Percentiles rank a stretch among this genome's conserved stretches.
These are phyloP conservation scores for Terebella lapidaria DNA, from an alignment of 2,888 invertebrate species.

Conservation along the genomic window DNA sequence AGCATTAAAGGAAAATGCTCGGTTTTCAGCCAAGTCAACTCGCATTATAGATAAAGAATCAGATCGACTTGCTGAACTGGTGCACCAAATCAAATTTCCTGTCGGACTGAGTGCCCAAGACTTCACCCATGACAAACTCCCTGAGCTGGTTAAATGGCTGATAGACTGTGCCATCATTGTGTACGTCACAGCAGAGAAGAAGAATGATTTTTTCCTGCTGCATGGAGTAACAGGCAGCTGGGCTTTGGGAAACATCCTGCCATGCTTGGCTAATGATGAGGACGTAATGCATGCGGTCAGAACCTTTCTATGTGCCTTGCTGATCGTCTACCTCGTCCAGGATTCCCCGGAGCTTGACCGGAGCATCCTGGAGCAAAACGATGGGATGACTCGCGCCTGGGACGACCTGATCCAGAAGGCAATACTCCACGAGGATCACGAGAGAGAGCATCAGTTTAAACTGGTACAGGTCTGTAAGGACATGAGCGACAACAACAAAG, in stretches of 20 bases:
- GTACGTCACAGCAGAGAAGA: conserved; percentile 7
- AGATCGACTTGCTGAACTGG: too few relatives aligned
- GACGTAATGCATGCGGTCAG: not conserved
- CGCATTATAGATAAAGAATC: too few relatives aligned
- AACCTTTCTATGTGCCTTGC: conserved; percentile 1
- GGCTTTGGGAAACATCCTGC: conserved; percentile 10
- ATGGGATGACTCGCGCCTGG: not conserved
- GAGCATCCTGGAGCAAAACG: not conserved
- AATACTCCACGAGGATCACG: conserved; percentile 1
- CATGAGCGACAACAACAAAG: not conserved
- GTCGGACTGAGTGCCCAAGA: too few relatives aligned
- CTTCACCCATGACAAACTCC: not conserved
- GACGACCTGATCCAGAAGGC: not conserved
- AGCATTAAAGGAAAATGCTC: too few relatives aligned
- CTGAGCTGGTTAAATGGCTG: conserved; percentile 6
- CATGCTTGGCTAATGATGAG: not conserved
- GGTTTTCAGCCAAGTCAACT: too few relatives aligned
- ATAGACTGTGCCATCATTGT: conserved; percentile 15
- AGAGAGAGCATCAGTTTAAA: conserved; percentile 14
- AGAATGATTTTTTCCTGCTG: conserved; percentile 20
- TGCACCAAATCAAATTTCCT: too few relatives aligned
- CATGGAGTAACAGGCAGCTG: conserved; percentile 19
- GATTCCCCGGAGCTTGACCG: not conserved
- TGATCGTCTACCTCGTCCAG: conserved; percentile 10
- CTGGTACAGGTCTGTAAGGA: conserved; percentile 16